Base-by-base conservation (phyloP, 2,797 vertebrate species). In the Alcedo atthis region DNA sequence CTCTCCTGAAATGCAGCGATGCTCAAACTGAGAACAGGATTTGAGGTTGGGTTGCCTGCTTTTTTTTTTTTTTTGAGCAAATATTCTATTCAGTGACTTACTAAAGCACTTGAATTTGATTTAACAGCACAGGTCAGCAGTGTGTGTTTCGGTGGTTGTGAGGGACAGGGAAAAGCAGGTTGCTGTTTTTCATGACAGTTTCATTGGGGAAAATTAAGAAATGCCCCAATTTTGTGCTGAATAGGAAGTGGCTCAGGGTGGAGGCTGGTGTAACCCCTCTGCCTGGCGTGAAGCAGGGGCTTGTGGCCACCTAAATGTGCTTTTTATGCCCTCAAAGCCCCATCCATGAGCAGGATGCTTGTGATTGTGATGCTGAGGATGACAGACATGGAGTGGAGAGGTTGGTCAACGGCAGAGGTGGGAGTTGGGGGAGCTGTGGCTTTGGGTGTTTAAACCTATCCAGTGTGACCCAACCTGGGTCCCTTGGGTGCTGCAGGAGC, bases 241-340 rank as follows among this genome's bases (percentile, higher is more conserved):
- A 12, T 32, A 17, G 48, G 16, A 82, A 51, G 25, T 4, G 37
- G 28, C 46, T 62, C 3, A 6, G 1, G 2, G 46, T 14, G 24
- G 46, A 13, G 48, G 16, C 35, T 35, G 62, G 15, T 69, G 30
- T 25, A 3, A 48, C 25, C 0, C 4, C 45, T 37, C 22, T 21
- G 26, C 33, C 17, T 0, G 1, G 19, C 0, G 5, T 8, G 62
- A 59, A 37, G 16, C 1, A 3, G 32, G 43, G 16, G 33, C 8
- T 58, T 49, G 68, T 71, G 80, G 40, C 30, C 51, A 33, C 42
- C 59, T 70, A 26, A 63, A 63, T 55, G 16, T 35, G 42, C n/a
- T 63, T 89, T 84, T 81, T 75, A 4, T 79, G 42, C 49, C 42
- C 51, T 15, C 15, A 0, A 63, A 51, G 7, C 0, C 35, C n/a